phyloP scores from a whole-genome alignment of 2,797 vertebrate species.

The Euphonia xanthogaster region DNA sequence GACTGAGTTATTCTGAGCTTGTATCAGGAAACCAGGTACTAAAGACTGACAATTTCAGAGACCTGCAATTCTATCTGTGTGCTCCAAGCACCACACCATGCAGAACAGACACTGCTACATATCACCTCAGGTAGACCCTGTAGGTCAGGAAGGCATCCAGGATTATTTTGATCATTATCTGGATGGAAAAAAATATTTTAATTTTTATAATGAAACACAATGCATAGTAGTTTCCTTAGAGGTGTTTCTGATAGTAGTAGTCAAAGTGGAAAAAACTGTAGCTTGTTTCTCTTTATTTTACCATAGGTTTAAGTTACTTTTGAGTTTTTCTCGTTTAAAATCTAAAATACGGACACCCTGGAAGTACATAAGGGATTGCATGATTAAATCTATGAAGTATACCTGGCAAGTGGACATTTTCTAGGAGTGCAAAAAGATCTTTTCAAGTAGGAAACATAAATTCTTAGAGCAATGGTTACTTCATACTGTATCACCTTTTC shows the following conservation, averaged over 20 bases:
- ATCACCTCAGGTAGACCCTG: not conserved
- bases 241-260: not conserved
- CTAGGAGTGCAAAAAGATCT: not conserved
- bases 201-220: not conserved
- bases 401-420: not conserved
- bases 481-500: not conserved
- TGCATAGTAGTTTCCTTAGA: not conserved
- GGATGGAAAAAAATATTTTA: not conserved
- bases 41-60: not conserved
- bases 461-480: not conserved
- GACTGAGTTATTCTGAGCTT: not conserved
- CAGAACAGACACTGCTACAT: not conserved
- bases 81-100: not conserved
- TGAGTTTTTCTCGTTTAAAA: slow-evolving; percentile 26
- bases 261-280: not conserved
- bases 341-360: not conserved
- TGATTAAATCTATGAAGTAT: not conserved
- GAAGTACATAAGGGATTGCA: not conserved
- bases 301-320: not conserved
- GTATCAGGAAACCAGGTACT: not conserved
- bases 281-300: slow-evolving; percentile 34
- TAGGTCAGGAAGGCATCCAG: not conserved
- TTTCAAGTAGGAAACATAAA: not conserved
- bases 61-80: not conserved
- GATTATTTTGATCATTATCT: not conserved